Percentiles rank a stretch among this genome's conserved stretches.
phyloP scores from a whole-genome alignment of 2,113 vertebrate genomes.

The Anoplopoma fimbria region DNA sequence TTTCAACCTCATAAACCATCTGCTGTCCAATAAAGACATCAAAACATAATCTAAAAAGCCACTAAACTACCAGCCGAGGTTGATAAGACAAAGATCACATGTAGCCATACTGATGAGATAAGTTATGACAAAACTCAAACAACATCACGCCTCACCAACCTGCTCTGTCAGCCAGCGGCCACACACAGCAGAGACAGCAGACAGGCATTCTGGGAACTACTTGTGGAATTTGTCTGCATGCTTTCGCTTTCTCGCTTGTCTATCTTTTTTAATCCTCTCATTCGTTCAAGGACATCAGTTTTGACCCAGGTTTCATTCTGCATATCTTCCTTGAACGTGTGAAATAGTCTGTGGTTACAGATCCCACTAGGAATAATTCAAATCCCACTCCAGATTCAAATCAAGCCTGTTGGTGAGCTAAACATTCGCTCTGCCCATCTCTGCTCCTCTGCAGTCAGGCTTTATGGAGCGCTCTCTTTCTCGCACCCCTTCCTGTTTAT shows the following conservation, averaged over 20 bases:
- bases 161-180: too few relatives aligned
- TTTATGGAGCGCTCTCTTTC: neutral
- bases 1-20: neutral
- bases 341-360: neutral
- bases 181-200: too few relatives aligned
- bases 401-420: constrained; percentile 15
- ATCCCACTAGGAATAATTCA: too few relatives aligned
- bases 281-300: neutral
- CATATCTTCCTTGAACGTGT: neutral
- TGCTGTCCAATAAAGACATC: neutral
- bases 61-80: neutral
- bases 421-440: constrained; percentile 10
- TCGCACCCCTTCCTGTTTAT: neutral
- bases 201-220: neutral
- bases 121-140: neutral
- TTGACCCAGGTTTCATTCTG: neutral
- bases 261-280: too few relatives aligned
- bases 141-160: neutral
- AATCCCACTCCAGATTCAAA: neutral
- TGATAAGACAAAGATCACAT: neutral
- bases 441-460: neutral
- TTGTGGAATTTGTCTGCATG: neutral
- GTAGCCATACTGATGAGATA: neutral
- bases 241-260: neutral
- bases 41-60: neutral